Base-by-base conservation (phyloP, 2,113 vertebrate genomes). In the Paedocypris sp. region DNA sequence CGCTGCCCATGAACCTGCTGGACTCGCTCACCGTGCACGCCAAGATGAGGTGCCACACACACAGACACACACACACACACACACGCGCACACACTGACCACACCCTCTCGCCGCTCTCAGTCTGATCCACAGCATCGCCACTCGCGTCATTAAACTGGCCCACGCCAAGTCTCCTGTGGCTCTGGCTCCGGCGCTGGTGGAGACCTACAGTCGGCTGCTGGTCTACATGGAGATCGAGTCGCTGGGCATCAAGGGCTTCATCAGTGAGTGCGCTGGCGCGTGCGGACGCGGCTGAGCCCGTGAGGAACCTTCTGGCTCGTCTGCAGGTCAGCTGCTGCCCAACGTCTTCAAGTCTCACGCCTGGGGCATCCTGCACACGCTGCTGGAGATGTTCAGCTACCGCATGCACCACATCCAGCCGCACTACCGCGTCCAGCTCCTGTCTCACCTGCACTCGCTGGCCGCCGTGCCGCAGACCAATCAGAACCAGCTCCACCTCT, bases 171-270 rank as follows among this genome's bases (percentile, higher is more conserved):
- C 93, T 62, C 94, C 87, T 52, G 46, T 89, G 18, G 92, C 95
- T 4, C 79, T 99, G 80, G 95, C 95, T 36, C 95, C 95, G 16
- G 95, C 94, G 6, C 86, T 99, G 39, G 94, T 99, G 66, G 95
- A 99, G 77, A 99, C 95, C 0, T 99, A 98, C 68, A 98, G 95
- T 79, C 87, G 94, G 42, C 83, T 99, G 67, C 70, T 99, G 81
- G 95, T 99, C 73, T 99, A 99, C 64, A 99, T 99, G 95, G 95
- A 99, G 85, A 99, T 99, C 41, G 95, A 99, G 60, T 98, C 94
- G 10, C 80, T 99, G 82, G 95, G 95, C 74, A 97, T 99, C 83
- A 98, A 98, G 85, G 95, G 94, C 73, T 99, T 99, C 75, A 98
- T 99, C 78, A 97, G 95, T 98, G 83, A 93, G 94, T 82, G n/a